Conservation (phyloP, 2,888 invertebrate genomes). For the Elysia crispata region DNA sequence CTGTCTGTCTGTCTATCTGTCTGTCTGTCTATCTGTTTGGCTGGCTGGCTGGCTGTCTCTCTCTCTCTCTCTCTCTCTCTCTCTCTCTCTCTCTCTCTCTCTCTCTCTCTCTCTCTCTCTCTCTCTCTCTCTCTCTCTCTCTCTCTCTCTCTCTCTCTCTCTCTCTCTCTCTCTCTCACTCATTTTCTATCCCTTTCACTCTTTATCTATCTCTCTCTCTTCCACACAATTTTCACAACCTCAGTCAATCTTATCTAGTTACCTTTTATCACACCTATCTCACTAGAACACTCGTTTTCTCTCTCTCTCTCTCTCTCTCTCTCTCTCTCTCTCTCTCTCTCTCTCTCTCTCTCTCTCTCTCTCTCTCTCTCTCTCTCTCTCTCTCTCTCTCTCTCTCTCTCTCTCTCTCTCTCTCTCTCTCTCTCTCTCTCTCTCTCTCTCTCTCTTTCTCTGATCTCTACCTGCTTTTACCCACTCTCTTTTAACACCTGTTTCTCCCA, state of each 20-base stretch:
- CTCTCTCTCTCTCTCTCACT: conserved; percentile 12
- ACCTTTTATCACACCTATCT: too few relatives aligned
- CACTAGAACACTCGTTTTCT: background rate
- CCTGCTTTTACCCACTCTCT: too few relatives aligned
- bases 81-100: conserved; percentile 26
- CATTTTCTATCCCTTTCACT: conserved; percentile 1
- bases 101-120: conserved; percentile 10
- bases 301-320: conserved; percentile 16
- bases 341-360: conserved; percentile 38
- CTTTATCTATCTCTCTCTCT: conserved; percentile 6
- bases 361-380: too few relatives aligned
- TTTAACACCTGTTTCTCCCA: too few relatives aligned
- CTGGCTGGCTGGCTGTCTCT: background rate
- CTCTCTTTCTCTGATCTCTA: too few relatives aligned
- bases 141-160: conserved; percentile 17
- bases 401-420: too few relatives aligned
- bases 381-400: too few relatives aligned
- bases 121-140: conserved; percentile 10
- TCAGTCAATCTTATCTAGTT: background rate
- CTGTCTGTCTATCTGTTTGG: conserved; percentile 1
- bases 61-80: conserved; percentile 29
- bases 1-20: conserved; percentile 16
- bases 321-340: conserved; percentile 46
- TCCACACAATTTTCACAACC: background rate
- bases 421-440: too few relatives aligned